A percentile compares a stretch with the other conserved stretches of the same genome.
Conservation (phyloP, 2,113 vertebrate species). For the Scalopus aquaticus region DNA sequence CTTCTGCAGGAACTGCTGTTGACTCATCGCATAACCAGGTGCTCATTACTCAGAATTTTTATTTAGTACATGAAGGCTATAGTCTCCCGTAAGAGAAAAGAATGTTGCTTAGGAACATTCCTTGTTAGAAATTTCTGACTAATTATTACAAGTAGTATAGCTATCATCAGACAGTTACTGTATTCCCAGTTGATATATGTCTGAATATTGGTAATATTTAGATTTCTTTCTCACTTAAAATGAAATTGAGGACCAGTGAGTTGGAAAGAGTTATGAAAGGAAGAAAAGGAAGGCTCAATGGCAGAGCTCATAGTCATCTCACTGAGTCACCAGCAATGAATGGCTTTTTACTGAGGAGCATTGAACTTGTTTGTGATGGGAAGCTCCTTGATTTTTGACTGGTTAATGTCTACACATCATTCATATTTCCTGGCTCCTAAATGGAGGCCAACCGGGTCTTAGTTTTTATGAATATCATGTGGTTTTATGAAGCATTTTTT, state of each 20-base stretch:
- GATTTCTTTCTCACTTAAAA: conserved; percentile 28
- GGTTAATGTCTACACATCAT: conserved; percentile 26
- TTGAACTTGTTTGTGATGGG: not conserved
- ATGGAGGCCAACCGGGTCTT: not conserved
- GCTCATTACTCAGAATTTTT: conserved; percentile 64
- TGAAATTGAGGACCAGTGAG: conserved; percentile 16
- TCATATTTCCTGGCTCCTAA: conserved; percentile 45
- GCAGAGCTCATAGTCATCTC: conserved; percentile 9
- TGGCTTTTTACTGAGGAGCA: conserved; percentile 42
- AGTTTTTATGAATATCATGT: conserved; percentile 25
- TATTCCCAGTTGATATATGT: not conserved
- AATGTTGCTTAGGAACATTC: conserved; percentile 32
- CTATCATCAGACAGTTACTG: not conserved
- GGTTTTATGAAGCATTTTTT: not conserved
- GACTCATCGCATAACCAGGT: conserved; percentile 53
- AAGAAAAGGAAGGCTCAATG: conserved; percentile 38
- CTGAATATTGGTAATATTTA: not conserved
- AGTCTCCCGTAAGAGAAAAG: not conserved
- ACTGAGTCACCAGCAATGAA: conserved; percentile 61
- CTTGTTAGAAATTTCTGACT: conserved; percentile 42
- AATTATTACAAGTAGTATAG: conserved; percentile 13
- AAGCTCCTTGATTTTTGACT: conserved; percentile 44
- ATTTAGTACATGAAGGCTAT: conserved; percentile 31
- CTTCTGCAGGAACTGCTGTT: conserved; percentile 34
- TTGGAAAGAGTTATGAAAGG: conserved; percentile 41